Conservation (phyloP, 2,797 vertebrate species). For the Diplodus puntazzo region DNA sequence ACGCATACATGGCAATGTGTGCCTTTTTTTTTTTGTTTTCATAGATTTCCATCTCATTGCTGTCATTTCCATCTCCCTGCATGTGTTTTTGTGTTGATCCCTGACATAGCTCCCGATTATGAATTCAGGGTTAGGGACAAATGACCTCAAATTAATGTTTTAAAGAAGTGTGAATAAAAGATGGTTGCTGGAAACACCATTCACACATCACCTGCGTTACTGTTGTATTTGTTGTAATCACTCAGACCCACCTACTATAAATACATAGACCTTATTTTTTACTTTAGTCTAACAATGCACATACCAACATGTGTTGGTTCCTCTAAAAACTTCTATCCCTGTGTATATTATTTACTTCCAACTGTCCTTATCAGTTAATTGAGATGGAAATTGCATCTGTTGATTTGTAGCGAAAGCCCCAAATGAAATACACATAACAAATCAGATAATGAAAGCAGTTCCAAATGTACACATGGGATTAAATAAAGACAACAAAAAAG, state of each 20-base stretch:
- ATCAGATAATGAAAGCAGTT: not conserved
- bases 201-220: not conserved
- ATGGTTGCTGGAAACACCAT: not conserved
- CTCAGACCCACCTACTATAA: not conserved
- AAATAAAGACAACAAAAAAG: not conserved
- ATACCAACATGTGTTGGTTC: not conserved
- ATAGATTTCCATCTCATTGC: conserved; percentile 38
- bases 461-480: not conserved
- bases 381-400: not conserved
- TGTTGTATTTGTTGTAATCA: not conserved
- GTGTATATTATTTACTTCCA: not conserved
- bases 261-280: conserved; percentile 7
- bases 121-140: conserved; percentile 20
- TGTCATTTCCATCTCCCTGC: conserved; percentile 19
- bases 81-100: conserved; percentile 8
- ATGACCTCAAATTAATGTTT: conserved; percentile 3
- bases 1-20: not conserved
- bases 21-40: not conserved
- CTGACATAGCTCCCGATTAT: not conserved
- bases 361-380: not conserved
- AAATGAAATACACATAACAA: not conserved
- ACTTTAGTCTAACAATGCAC: not conserved
- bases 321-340: not conserved
- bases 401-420: not conserved
- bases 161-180: not conserved